Conservation (phyloP, 2,797 vertebrate genomes). For the Bucorvus abyssinicus region DNA sequence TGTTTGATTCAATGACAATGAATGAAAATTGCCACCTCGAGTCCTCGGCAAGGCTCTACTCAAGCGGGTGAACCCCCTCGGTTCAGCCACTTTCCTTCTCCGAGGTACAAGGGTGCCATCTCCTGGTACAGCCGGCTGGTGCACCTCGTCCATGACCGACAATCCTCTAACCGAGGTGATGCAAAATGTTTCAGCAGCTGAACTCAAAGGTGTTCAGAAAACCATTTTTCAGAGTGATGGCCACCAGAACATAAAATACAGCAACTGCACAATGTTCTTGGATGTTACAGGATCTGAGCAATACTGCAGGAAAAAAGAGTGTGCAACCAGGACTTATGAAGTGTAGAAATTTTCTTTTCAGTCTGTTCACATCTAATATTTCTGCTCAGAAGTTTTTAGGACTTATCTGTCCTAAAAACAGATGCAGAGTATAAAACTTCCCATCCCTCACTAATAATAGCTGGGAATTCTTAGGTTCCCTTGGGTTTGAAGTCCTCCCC, state of each 20-base stretch:
- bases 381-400: not conserved
- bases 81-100: not conserved
- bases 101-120: not conserved
- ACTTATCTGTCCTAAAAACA: not conserved
- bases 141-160: not conserved
- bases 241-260: not conserved
- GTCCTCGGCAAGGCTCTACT: not conserved
- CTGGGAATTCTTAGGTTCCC: not conserved
- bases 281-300: not conserved
- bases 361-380: not conserved
- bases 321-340: fast-evolving
- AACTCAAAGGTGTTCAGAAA: not conserved
- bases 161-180: not conserved
- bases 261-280: not conserved
- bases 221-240: not conserved
- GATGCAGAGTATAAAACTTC: not conserved
- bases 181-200: not conserved
- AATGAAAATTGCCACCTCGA: not conserved
- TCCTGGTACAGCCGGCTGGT: not conserved
- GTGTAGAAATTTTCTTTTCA: not conserved
- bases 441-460: not conserved
- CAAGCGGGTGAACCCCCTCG: fast-evolving
- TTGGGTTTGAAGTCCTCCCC: not conserved
- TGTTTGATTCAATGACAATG: not conserved
- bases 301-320: not conserved